Base-by-base conservation (phyloP, 2,797 vertebrate genomes). In the Gastrophryne carolinensis region DNA sequence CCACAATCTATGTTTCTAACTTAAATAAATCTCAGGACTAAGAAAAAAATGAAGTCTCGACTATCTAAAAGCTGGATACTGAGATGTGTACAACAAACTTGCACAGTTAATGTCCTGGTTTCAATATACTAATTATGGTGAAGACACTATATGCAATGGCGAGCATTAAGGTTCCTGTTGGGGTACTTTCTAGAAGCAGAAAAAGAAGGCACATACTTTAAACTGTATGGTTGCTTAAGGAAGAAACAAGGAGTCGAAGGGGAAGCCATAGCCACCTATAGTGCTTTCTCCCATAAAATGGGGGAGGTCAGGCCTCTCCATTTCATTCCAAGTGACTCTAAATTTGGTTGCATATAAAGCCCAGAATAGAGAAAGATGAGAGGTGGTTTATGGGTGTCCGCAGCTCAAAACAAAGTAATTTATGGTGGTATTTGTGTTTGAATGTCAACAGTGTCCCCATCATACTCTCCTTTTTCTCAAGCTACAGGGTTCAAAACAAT, bases 171-270 rank as follows among this genome's bases (percentile, higher is more conserved):
- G 11, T 26, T 39, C 58, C 52, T 37, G 35, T 41, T 44, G 21
- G 60, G 37, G 27, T 65, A 58, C 49, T 70, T 64, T 78, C 53
- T 37, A 64, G 27, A 34, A 64, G 50, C 60, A 27, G 37, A 39
- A 65, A 58, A 78, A 29, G 62, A 65, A 78, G 67, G 66, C 67
- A 78, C 66, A 50, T 65, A 64, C 62, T 56, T 54, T 12, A 72
- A 65, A 68, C 4, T 17, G 50, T 53, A 37, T 49, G 19, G 23
- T 56, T 44, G 35, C 7, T 54, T 2, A 24, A 12, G 21, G 54
- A 52, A 35, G 8, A 21, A 30, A 26, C 24, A 23, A 8, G 17
- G 7, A 60, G 32, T 21, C 30, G 26, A 61, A 62, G 10, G n/a
- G 19, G 17, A 4, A 10, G 50, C 21, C 30, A 39, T 29, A 1